A percentile compares a stretch with the other conserved stretches of the same genome.
These are phyloP conservation scores for Neodiprion fabricii DNA, from an alignment of 1,140 invertebrate genomes.

Conservation along the genomic window DNA sequence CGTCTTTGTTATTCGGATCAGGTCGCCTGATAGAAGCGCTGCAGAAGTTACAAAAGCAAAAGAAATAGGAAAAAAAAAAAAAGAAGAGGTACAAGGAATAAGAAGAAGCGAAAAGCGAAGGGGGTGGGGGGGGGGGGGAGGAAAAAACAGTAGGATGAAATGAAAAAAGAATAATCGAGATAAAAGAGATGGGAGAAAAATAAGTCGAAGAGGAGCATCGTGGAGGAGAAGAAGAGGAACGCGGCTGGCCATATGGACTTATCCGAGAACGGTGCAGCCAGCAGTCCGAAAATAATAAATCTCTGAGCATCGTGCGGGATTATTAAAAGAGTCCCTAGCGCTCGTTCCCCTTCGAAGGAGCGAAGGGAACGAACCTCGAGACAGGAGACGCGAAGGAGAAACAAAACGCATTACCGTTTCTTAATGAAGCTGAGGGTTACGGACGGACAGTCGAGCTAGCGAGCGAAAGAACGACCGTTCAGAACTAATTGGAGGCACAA, in stretches of 20 bases:
- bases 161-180: conserved; percentile 9
- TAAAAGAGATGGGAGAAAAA: conserved; percentile 18
- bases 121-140: conserved; percentile 12
- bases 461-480: conserved; percentile 37
- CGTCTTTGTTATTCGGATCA: conserved; percentile 3
- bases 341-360: conserved; percentile 15
- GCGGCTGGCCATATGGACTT: conserved; percentile 48
- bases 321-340: conserved; percentile 54
- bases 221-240: conserved; percentile 27
- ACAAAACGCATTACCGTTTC: conserved; percentile 61
- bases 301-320: conserved; percentile 53
- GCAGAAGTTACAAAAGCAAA: conserved; percentile 21
- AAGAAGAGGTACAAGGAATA: conserved; percentile 11
- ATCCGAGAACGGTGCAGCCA: conserved; percentile 39
- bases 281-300: conserved; percentile 62
- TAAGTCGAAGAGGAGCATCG: conserved; percentile 11
- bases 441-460: conserved; percentile 27
- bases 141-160: conserved; percentile 13
- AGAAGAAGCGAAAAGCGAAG: conserved; percentile 17
- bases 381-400: conserved; percentile 43
- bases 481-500: conserved; percentile 56
- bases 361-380: conserved; percentile 27
- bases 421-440: conserved; percentile 60
- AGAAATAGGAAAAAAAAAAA: background rate
- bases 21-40: conserved; percentile 15